Base-by-base conservation (phyloP, 2,797 vertebrate species). In the Scarus forsteni region DNA sequence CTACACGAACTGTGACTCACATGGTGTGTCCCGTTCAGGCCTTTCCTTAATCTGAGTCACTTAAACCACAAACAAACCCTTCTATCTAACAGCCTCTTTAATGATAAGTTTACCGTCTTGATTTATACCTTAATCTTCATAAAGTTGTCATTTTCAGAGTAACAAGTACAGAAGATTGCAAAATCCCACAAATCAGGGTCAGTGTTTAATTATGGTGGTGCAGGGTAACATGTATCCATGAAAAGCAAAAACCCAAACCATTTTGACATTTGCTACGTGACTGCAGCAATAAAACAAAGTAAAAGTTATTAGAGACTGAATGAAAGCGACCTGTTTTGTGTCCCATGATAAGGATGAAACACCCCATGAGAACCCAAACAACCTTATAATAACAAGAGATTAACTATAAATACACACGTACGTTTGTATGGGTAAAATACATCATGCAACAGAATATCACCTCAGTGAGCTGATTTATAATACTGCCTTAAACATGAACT, bases 21-120 rank as follows among this genome's bases (percentile, higher is more conserved):
- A 3, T 16, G 45, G 6, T 49, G 46, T 57, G 66, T 73, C 59
- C 56, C 52, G 48, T 57, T 67, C 18, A 44, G 66, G 15, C 42
- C 14, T n/a, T 68, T 56, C 56, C 44, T 46, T 14, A 73, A 57
- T 15, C 44, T 85, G 84, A 85, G 54, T 86, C 84, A 77, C 64
- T 66, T 42, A n/a, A 73, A 70, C 51, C 59, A 53, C 70, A 77
- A 67, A 65, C 60, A 77, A 73, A 27, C 16, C 8, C 16, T 34
- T 34, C 3, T 6, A 40, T 13, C 43, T 39, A 36, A 34, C 38
- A 54, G 18, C 45, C 51, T 63, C 10, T 19, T 10, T 50, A 38
- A 60, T 10, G 12, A 51, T 19, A 10, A 58, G 9, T 38, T 45
- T 45, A 1, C 6, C 0, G 1, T 10, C 46, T 19, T 19, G n/a